phyloP scores from a whole-genome alignment of 2,113 vertebrate species.

The Erythrocercus mccallii region DNA sequence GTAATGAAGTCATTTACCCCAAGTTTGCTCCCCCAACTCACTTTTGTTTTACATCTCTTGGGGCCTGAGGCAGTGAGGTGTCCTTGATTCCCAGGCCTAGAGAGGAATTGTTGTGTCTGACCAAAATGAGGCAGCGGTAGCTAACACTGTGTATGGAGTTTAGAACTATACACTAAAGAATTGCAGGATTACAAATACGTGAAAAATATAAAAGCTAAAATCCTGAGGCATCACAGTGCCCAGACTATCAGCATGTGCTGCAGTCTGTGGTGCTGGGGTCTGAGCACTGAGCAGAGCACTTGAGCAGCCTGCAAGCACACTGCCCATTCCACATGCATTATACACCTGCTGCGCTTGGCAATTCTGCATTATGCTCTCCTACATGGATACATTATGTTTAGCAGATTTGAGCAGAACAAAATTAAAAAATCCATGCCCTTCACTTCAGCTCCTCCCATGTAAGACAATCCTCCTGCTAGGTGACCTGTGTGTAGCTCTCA shows the following conservation, averaged over 20 bases:
- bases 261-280: not conserved
- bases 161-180: not conserved
- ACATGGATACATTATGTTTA: not conserved
- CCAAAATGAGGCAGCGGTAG: not conserved
- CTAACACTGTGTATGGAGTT: not conserved
- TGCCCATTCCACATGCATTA: not conserved
- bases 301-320: not conserved
- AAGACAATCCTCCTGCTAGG: not conserved
- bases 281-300: not conserved
- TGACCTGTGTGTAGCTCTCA: not conserved
- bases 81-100: not conserved
- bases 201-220: not conserved
- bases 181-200: not conserved
- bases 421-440: not conserved
- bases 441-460: not conserved
- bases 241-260: fast-evolving
- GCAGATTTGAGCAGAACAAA: not conserved
- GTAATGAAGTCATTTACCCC: not conserved
- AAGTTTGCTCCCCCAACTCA: not conserved
- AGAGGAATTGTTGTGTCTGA: not conserved
- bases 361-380: not conserved
- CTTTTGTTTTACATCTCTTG: fast-evolving
- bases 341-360: not conserved
- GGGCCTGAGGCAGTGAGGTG: not conserved
- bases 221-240: not conserved